These are phyloP conservation scores for Periphyllus acericola DNA, from an alignment of 2,888 invertebrate species.

Conservation along the genomic window DNA sequence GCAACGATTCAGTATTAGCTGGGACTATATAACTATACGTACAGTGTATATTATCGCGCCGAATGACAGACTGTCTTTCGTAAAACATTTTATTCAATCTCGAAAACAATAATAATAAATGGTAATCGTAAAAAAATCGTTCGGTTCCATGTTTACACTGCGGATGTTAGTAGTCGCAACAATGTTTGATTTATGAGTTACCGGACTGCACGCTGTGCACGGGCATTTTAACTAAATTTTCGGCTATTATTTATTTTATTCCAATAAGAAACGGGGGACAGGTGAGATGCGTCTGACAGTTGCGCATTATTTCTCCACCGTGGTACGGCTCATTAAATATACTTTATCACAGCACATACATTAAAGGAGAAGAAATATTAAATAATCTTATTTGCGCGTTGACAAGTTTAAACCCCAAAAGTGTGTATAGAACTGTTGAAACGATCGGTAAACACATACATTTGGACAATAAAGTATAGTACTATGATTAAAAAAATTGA, in stretches of 20 bases:
- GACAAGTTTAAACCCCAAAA: too few species aligned
- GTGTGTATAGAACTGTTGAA: too few species aligned
- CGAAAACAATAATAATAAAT: conserved; percentile 46
- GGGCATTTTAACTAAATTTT: conserved; percentile 48
- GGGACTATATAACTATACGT: not conserved
- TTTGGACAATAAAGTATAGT: too few species aligned
- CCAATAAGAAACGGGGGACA: conserved; percentile 34
- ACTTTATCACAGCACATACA: not conserved
- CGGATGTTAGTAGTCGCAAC: conserved; percentile 40
- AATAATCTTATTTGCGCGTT: not conserved
- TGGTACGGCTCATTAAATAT: conserved; percentile 4
- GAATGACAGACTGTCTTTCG: conserved; percentile 1
- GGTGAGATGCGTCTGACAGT: conserved; percentile 49
- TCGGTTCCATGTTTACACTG: conserved; percentile 38
- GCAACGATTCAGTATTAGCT: not conserved
- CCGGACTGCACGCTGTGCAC: conserved; percentile 44
- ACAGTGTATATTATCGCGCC: not conserved
- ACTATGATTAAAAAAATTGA: too few species aligned
- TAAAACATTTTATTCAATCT: conserved; percentile 6
- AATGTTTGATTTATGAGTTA: conserved; percentile 55
- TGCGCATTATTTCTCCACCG: not conserved
- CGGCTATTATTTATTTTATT: conserved; percentile 49
- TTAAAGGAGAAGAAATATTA: not conserved
- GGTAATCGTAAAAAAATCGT: conserved; percentile 28
- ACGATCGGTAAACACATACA: too few species aligned